Base-by-base conservation (phyloP, 1,140 invertebrate genomes). In the Micrasema longulum region DNA sequence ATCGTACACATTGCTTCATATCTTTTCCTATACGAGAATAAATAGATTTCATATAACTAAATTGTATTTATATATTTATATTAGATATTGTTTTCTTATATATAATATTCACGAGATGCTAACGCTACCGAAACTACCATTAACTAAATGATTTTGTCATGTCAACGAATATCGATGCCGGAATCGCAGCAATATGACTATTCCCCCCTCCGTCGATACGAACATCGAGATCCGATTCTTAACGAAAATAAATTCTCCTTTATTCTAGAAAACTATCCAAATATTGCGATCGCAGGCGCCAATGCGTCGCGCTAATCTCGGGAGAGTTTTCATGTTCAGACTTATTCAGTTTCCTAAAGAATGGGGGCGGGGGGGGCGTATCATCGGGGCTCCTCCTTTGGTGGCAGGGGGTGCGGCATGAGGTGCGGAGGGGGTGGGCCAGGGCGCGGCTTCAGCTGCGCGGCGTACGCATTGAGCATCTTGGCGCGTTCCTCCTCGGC, bases 401-500 rank as follows among this genome's bases (percentile, higher is more conserved):
- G 78, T 64, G 80, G 78, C 76, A 82, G 77, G 53, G 77, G 67
- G 75, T 82, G 82, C 76, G 83, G 81, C 78, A 83, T 76, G 76
- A 84, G 78, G 18, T 63, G 57, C 11, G 36, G 36, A 68, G 82
- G 82, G 23, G 78, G 75, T 26, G 80, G 76, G 76, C 82, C 82
- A 14, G 55, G 67, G 57, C 82, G 76, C 70, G 84, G 84, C 76
- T 84, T 83, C 76, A 84, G 81, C 77, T 87, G 86, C 16, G 85
- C 85, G 14, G 89, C 87, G 78, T 91, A 92, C 3, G 89, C 87
- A 68, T 86, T 90, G 74, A 91, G 89, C 52, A 93, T 85, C 80
- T 93, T 93, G 1, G 90, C 89, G 50, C 91, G 86, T 78, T 93
- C 91, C 72, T 92, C 91, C 76, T 94, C 91, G 7, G 88, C 89